Percentiles rank a stretch among this genome's conserved stretches.
phyloP scores from a whole-genome alignment of 2,113 vertebrate genomes.

The Cariama cristata region DNA sequence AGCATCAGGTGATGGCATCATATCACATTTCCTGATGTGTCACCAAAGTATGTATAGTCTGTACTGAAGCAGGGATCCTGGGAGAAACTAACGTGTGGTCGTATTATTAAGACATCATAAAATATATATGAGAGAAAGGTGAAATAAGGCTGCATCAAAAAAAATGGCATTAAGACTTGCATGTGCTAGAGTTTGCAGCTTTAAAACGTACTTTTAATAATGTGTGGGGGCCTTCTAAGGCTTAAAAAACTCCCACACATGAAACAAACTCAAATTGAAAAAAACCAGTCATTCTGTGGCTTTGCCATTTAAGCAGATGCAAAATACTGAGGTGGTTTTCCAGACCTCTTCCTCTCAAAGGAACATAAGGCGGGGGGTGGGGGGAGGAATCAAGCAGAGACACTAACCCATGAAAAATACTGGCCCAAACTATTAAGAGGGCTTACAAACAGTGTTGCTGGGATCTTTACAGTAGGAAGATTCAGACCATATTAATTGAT shows the following conservation, averaged over 20 bases:
- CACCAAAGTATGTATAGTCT: conserved; percentile 69
- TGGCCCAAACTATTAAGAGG: background rate
- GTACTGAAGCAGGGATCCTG: conserved; percentile 65
- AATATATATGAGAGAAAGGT: background rate
- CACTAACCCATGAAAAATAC: background rate
- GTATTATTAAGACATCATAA: conserved; percentile 2
- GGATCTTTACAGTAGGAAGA: background rate
- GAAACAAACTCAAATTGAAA: background rate
- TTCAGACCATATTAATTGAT: background rate
- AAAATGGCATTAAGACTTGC: conserved; percentile 55
- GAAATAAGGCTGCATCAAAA: conserved; percentile 39
- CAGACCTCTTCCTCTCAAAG: conserved; percentile 12
- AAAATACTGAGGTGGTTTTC: conserved; percentile 37
- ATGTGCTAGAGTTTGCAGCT: conserved; percentile 57
- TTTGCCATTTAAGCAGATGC: conserved; percentile 31
- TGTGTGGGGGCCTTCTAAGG: conserved; percentile 13
- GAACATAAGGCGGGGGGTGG: background rate
- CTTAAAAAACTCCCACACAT: background rate
- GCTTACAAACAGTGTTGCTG: conserved; percentile 14
- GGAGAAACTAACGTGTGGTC: conserved; percentile 21
- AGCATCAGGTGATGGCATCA: conserved; percentile 72
- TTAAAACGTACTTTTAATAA: background rate
- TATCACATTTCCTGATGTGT: conserved; percentile 71
- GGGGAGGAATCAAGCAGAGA: background rate
- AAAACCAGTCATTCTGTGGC: background rate